phyloP scores from a whole-genome alignment of 2,888 invertebrate genomes.

The Latrodectus elegans region DNA sequence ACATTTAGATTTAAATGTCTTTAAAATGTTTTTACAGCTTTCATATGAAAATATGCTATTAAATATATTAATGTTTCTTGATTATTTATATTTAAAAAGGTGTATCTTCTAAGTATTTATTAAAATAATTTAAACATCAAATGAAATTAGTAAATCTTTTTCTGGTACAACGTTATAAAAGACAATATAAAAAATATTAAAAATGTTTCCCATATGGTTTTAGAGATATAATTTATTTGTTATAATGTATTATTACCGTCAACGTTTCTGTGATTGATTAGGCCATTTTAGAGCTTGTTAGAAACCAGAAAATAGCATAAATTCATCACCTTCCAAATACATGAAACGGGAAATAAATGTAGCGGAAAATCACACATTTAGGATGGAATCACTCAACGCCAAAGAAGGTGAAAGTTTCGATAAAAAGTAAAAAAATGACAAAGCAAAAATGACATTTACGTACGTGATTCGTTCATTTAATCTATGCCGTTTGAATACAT shows the following conservation, averaged over 20 bases:
- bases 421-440: constrained; percentile 15
- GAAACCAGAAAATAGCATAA: constrained; percentile 42
- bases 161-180: no score
- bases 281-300: constrained; percentile 30
- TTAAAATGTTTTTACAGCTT: no score
- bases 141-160: no score
- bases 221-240: no score
- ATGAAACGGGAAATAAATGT: constrained; percentile 34
- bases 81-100: no score
- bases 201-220: no score
- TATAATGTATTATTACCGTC: not conserved
- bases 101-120: no score
- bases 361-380: constrained; percentile 36
- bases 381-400: not conserved
- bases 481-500: constrained; percentile 57
- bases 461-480: constrained; percentile 50
- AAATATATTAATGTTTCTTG: no score
- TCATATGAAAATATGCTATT: no score
- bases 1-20: no score
- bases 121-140: no score
- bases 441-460: constrained; percentile 28
- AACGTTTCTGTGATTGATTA: constrained; percentile 38
- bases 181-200: no score
- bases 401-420: not conserved
- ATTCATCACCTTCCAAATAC: constrained; percentile 50